Base-by-base conservation (phyloP, 2,888 invertebrate species). In the Liodrosophila aerea region DNA sequence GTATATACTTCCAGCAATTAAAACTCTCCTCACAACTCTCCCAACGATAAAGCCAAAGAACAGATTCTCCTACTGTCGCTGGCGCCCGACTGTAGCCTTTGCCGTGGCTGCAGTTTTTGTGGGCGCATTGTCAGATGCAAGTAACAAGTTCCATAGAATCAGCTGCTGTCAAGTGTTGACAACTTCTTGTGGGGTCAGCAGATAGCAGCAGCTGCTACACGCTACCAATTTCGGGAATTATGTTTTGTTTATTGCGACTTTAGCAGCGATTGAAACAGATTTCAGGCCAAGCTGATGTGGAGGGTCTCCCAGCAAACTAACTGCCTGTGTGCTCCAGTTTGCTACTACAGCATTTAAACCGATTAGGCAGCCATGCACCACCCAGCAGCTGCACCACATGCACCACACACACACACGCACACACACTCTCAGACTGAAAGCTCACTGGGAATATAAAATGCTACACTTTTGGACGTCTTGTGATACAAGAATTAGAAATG, bases 101-200 rank as follows among this genome's bases (percentile, higher is more conserved):
- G 15, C 49, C 30, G 39, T 50, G 41, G 22, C 2, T 22, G 22
- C 22, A 22, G 22, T 22, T 22, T 22, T 22, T 22, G 57, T 60
- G 63, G 69, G 76, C 73, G 75, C 66, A 50, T 39, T 13, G 41
- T 54, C 57, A 45, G 33, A 27, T 7, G 50, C 18, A 40, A 33
- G 64, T 61, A 73, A 76, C 80, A 83, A 77, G 84, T 81, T 81
- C 75, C 64, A 43, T 31, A 54, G 84, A 81, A 73, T 73, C 61
- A 56, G 60, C 58, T 53, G 67, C 60, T 40, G 67, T 60, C 64
- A 59, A 73, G 73, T 65, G 77, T 71, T 81, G 84, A 75, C 75
- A 81, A 62, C 78, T 66, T 73, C 80, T 66, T 80, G 78, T 73
- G 80, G 76, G 78, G 78, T 76, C 82, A 47, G 12, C 47, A 31